These are phyloP conservation scores for Drosophila seguyi DNA, from an alignment of 1,140 invertebrate genomes.

Conservation along the genomic window DNA sequence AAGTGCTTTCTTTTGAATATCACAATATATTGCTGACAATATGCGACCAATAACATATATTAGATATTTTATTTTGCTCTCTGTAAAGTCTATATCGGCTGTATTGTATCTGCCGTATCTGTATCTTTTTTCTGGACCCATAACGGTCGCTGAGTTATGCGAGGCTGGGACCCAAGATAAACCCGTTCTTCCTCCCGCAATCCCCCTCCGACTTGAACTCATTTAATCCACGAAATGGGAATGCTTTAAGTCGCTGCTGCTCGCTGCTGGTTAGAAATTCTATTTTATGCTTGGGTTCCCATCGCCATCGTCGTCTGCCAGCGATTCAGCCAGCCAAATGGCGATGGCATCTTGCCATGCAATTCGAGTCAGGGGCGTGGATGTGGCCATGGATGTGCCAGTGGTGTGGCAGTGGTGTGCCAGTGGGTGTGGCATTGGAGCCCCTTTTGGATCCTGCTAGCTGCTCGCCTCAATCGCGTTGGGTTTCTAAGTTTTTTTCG, in stretches of 20 bases:
- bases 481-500: conserved; percentile 72
- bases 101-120: conserved; percentile 5
- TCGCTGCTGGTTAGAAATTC: conserved; percentile 73
- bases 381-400: conserved; percentile 37
- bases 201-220: conserved; percentile 37
- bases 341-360: conserved; percentile 78
- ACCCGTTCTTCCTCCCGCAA: conserved; percentile 47
- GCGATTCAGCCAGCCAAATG: conserved; percentile 63
- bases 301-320: conserved; percentile 53
- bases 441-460: conserved; percentile 45
- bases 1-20: not conserved
- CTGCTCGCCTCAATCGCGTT: conserved; percentile 37
- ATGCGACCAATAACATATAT: not conserved
- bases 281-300: conserved; percentile 75
- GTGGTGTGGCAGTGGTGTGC: conserved; percentile 14
- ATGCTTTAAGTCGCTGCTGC: conserved; percentile 52
- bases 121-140: conserved; percentile 26
- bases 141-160: conserved; percentile 56
- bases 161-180: conserved; percentile 53
- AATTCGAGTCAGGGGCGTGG: conserved; percentile 65
- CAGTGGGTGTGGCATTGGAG: conserved; percentile 41
- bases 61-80: conserved; percentile 4
- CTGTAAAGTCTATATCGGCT: not conserved
- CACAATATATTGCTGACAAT: not conserved
- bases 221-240: conserved; percentile 71